A percentile compares a stretch with the other conserved stretches of the same genome.
Conservation (phyloP, 2,888 invertebrate genomes). For the Junonia oenone region DNA sequence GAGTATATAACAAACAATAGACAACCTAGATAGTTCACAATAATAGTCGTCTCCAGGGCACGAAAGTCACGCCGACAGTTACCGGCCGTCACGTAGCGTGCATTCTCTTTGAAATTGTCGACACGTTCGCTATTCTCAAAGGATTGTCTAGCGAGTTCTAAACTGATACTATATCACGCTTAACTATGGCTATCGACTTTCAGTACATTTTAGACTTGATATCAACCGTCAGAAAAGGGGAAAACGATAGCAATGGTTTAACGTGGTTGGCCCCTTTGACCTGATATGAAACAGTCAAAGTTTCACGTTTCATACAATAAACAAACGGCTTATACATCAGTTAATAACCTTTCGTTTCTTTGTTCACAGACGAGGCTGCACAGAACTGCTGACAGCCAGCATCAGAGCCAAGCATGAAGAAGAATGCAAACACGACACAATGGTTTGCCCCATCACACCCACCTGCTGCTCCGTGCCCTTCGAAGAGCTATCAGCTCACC, state of each 20-base stretch:
- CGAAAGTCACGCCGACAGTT: conserved; percentile 7
- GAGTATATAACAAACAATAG: conserved; percentile 2
- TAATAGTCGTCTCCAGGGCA: conserved; percentile 11
- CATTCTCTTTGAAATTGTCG: conserved; percentile 8
- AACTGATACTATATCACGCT: neutral
- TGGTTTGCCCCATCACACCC: conserved; percentile 67
- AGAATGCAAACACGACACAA: conserved; percentile 67
- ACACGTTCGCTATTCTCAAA: conserved; percentile 9
- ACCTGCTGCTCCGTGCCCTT: conserved; percentile 66
- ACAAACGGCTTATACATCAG: neutral
- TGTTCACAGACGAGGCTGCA: conserved; percentile 69
- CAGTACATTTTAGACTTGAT: too few relatives aligned
- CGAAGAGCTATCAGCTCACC: conserved; percentile 64
- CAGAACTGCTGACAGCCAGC: conserved; percentile 58
- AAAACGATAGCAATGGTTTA: too few relatives aligned
- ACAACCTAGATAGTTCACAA: conserved; percentile 10
- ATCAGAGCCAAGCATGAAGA: conserved; percentile 68
- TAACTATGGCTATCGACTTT: too few relatives aligned
- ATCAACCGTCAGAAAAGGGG: too few relatives aligned
- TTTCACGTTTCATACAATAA: neutral
- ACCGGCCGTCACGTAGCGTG: conserved; percentile 11
- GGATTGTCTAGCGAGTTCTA: neutral
- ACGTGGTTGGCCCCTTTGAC: too few relatives aligned
- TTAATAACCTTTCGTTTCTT: conserved; percentile 19
- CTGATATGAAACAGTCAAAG: neutral